Evolutionary conservation across 2,113 vertebrate genomes (phyloP).

Genomic region (Grus americana): DNA sequence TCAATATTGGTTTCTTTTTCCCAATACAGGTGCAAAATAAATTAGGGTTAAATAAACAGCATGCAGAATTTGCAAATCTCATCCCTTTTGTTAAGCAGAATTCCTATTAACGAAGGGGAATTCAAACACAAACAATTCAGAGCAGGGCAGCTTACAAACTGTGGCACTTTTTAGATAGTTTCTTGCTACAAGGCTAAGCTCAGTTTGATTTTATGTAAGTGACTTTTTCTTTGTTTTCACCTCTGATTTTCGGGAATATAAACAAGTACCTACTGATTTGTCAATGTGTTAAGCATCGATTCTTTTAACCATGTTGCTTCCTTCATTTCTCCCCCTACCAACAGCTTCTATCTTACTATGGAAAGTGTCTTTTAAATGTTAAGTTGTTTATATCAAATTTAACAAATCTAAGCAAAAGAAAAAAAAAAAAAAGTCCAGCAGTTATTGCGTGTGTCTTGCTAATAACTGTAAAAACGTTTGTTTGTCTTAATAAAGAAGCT

Average conservation of each 20-base stretch:
- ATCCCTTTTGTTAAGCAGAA: background rate
- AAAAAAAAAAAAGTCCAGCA: background rate
- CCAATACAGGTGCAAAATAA: background rate
- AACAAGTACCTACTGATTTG: background rate
- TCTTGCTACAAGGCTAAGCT: background rate
- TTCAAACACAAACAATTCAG: background rate
- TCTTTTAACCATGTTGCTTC: background rate
- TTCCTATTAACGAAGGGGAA: background rate
- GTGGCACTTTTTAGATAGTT: background rate
- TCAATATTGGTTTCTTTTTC: background rate
- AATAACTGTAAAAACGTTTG: background rate
- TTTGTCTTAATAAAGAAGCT: background rate
- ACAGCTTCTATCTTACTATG: background rate
- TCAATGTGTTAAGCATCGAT: background rate
- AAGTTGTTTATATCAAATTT: background rate
- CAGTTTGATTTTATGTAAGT: background rate
- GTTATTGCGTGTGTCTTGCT: background rate
- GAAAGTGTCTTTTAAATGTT: background rate
- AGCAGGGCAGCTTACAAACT: background rate
- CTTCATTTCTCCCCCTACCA: background rate
- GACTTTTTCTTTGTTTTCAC: background rate
- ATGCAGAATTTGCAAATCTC: background rate
- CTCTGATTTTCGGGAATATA: background rate
- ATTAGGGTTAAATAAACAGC: background rate
- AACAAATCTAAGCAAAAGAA: background rate